Evolutionary conservation across 2,888 invertebrate genomes (phyloP), one percentile per base, ranked within the genome.

Genomic region (Diaphora mendica): DNA sequence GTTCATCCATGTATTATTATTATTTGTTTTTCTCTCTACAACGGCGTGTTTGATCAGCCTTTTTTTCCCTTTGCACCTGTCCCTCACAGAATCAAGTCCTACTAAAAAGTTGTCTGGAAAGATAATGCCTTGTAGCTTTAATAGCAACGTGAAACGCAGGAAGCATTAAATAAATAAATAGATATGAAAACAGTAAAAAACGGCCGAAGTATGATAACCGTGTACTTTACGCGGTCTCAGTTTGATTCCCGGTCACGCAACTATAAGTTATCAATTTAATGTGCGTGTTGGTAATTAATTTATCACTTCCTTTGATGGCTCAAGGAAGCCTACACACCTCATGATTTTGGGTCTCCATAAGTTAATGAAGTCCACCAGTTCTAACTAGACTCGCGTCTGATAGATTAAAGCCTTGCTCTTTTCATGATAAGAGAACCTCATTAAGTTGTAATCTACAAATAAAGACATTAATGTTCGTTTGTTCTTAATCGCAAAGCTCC

Each of bases 201-300:
- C 15, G 59, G 26, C 15, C 26, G n/a, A 15, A 15, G n/a, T 1
- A 59, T 59, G 59, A 59, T 59, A 33, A 30, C 64, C 35, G 35
- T 33, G 13, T 33, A 23, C 8, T 64, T 64, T 23, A 33, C 33
- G 20, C 35, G 11, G 51, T n/a, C 51, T 55, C n/a, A 20, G 51
- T n/a, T 55, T 9, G 51, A n/a, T 23, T n/a, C 23, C 51, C 11
- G 51, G 51, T 55, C 51, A 55, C 59, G 59, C 59, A 59, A 13
- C 59, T 59, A 15, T 26, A 59, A 59, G 4, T 59, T 59, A 59
- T 59, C 59, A 59, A 59, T 26, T 59, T 59, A 26, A 59, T n/a
- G n/a, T 55, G 8, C 51, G 51, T 55, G 51, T 55, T 55, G 51
- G 51, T 55, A 55, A 55, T 55, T 55, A 55, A 55, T 55, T 55